These are phyloP conservation scores for Dromius quadrimaculatus DNA, from an alignment of 2,888 invertebrate genomes.

Conservation along the genomic window DNA sequence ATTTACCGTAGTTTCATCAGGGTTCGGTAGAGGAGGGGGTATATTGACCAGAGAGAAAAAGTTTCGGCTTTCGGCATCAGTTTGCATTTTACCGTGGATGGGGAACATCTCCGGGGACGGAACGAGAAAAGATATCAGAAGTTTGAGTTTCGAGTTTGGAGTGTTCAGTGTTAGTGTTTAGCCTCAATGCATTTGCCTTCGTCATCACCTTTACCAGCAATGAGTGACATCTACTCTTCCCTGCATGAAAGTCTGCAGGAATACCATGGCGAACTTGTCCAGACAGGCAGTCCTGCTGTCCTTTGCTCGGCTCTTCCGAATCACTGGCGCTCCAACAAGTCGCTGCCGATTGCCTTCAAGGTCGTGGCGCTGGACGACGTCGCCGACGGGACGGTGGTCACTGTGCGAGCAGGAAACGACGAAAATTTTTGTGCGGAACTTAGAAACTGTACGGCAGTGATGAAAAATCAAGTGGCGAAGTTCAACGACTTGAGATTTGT, in stretches of 20 bases:
- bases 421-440: conserved; percentile 97
- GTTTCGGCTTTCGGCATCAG: conserved; percentile 62
- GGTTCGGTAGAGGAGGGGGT: conserved; percentile 63
- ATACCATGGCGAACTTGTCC: conserved; percentile 92
- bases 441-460: conserved; percentile 91
- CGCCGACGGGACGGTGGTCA: conserved; percentile 93
- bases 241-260: conserved; percentile 86
- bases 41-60: conserved; percentile 65
- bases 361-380: conserved; percentile 95
- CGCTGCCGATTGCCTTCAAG: conserved; percentile 95
- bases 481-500: conserved; percentile 99
- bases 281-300: conserved; percentile 95
- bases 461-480: conserved; percentile 98
- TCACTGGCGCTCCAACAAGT: conserved; percentile 99
- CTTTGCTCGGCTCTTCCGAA: conserved; percentile 93
- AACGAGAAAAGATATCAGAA: background rate
- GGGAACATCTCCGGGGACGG: background rate
- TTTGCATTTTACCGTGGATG: conserved; percentile 49
- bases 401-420: conserved; percentile 96
- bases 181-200: conserved; percentile 76
- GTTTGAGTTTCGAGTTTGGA: conserved; percentile 7
- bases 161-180: conserved; percentile 5
- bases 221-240: conserved; percentile 81
- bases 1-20: conserved; percentile 58
- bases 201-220: conserved; percentile 70